A percentile compares a stretch with the other conserved stretches of the same genome.
These are phyloP conservation scores for Esox niger DNA, from an alignment of 2,113 vertebrate genomes.

Conservation along the genomic window DNA sequence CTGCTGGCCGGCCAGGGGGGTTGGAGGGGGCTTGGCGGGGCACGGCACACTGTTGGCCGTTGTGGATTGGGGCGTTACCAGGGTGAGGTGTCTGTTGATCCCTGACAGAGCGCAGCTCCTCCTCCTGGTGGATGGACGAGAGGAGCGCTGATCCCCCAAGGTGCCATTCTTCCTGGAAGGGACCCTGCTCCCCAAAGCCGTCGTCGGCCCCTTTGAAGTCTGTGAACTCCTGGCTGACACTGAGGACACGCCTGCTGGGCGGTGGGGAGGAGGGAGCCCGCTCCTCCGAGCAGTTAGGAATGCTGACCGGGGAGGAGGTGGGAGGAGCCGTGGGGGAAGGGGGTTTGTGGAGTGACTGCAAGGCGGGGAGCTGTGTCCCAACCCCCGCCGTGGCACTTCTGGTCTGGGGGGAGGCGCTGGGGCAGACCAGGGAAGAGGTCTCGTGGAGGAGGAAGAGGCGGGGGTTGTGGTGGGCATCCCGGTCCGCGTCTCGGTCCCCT, in stretches of 20 bases:
- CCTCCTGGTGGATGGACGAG: conserved; percentile 15
- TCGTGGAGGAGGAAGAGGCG: conserved; percentile 65
- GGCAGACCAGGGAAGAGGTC: conserved; percentile 39
- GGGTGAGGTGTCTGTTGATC: conserved; percentile 3
- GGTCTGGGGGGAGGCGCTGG: conserved; percentile 54
- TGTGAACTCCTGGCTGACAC: conserved; percentile 80
- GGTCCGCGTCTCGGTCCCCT: conserved; percentile 65
- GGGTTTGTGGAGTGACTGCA: conserved; percentile 26
- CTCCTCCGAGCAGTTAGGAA: conserved; percentile 15
- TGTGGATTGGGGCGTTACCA: conserved; percentile 33
- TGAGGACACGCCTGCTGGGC: conserved; percentile 48
- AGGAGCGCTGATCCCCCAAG: conserved; percentile 14
- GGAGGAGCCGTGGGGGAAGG: conserved; percentile 18
- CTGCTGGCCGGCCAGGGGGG: conserved; percentile 35
- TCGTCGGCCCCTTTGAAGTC: conserved; percentile 93
- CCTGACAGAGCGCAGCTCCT: conserved; percentile 12
- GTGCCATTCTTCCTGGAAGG: conserved; percentile 54
- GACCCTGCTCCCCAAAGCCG: conserved; percentile 66
- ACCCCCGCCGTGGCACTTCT: conserved; percentile 75
- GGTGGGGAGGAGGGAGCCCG: conserved; percentile 5
- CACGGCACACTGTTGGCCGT: conserved; percentile 27
- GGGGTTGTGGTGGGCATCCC: conserved; percentile 57
- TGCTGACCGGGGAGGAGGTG: conserved; percentile 38
- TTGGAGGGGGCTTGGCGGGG: conserved; percentile 5
- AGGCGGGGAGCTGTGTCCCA: conserved; percentile 29